Conservation (phyloP, 2,113 vertebrate species). For the Chaenogobius annularis region DNA sequence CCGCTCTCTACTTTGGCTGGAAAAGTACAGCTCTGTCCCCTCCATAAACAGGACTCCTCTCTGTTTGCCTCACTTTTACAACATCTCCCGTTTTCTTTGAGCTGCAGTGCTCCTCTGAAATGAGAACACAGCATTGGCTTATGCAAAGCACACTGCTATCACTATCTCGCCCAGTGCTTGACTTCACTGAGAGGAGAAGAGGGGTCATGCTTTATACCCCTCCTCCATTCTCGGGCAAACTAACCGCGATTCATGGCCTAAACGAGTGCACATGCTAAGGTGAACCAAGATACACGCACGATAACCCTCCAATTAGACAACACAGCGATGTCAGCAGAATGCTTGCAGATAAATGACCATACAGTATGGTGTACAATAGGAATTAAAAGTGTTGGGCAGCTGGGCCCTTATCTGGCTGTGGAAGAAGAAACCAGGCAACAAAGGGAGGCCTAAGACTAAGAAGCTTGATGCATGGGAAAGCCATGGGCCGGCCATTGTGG, state of each 20-base stretch:
- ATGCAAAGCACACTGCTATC: conserved; percentile 20
- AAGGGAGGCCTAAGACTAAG: conserved; percentile 91
- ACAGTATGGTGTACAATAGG: conserved; percentile 79
- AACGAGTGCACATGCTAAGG: conserved; percentile 72
- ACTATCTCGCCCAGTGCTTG: conserved; percentile 64
- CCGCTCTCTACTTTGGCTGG: conserved; percentile 46
- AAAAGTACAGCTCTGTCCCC: conserved; percentile 48
- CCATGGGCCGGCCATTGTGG: conserved; percentile 94
- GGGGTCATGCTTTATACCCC: conserved; percentile 62
- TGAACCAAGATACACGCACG: conserved; percentile 65
- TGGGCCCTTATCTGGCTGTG: conserved; percentile 92
- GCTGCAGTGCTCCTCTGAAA: background rate
- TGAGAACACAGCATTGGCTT: background rate
- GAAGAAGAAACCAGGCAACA: conserved; percentile 88
- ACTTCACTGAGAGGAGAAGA: conserved; percentile 65
- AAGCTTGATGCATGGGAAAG: conserved; percentile 97
- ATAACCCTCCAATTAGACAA: conserved; percentile 66
- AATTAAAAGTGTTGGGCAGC: conserved; percentile 88
- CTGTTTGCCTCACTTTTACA: conserved; percentile 3
- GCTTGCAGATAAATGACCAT: conserved; percentile 78
- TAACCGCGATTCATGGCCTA: conserved; percentile 56
- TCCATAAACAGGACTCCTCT: background rate
- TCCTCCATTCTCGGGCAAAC: conserved; percentile 57
- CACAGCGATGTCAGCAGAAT: conserved; percentile 47
- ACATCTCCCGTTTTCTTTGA: background rate